Evolutionary conservation across 2,888 invertebrate species (phyloP).

Genomic region (Drosophila mettleri): DNA sequence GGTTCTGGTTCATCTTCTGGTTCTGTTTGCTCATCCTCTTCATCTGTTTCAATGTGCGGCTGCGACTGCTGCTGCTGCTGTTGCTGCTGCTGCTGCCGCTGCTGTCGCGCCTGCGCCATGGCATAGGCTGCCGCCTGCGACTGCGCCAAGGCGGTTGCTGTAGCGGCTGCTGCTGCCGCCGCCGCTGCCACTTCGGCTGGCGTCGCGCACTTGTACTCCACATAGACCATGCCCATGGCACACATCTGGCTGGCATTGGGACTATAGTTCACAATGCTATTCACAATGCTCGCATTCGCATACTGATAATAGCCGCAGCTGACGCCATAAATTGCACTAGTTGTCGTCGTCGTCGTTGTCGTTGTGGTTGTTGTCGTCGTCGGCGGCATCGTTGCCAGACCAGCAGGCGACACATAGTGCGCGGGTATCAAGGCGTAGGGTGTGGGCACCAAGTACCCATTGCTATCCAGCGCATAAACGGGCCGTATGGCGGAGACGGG

Average conservation of each 20-base stretch:
- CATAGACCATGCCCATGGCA: conserved; percentile 40
- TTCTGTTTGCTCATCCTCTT: background rate
- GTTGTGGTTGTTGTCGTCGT: background rate
- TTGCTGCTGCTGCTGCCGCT: background rate
- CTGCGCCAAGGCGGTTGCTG: conserved; percentile 5
- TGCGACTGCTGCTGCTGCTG: background rate
- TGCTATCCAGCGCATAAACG: conserved; percentile 12
- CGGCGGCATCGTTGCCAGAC: no score
- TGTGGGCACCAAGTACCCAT: conserved; percentile 18
- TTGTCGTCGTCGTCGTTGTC: background rate
- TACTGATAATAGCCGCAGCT: conserved; percentile 39
- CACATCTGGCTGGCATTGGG: conserved; percentile 28
- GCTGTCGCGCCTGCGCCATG: conserved; percentile 4
- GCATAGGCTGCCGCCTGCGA: background rate
- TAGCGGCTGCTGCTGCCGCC: background rate
- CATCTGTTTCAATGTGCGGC: background rate
- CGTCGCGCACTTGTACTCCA: conserved; percentile 23
- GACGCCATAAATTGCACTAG: background rate
- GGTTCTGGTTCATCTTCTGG: background rate
- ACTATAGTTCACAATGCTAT: conserved; percentile 39
- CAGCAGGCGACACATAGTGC: conserved; percentile 2
- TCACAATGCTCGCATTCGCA: conserved; percentile 31
- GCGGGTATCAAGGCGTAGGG: conserved; percentile 9
- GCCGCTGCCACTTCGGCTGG: conserved; percentile 1
- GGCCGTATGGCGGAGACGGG: conserved; percentile 8